These are phyloP conservation scores for Glyptemys insculpta DNA, from an alignment of 2,797 vertebrate species.

Conservation along the genomic window DNA sequence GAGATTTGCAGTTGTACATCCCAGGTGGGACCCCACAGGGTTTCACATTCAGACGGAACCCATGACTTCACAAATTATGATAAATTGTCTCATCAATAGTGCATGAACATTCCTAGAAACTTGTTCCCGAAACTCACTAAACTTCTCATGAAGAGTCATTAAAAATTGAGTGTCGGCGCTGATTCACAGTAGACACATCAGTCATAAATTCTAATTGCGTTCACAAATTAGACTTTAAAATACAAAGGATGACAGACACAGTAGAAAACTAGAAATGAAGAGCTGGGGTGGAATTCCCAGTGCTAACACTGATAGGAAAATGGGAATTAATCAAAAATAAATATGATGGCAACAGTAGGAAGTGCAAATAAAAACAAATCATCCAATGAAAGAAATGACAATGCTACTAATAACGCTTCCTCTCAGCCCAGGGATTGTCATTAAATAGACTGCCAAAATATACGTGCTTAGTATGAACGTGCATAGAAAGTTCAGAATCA, in stretches of 20 bases:
- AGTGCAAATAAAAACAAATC: conserved; percentile 21
- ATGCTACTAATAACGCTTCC: neutral
- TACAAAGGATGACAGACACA: neutral
- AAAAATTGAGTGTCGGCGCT: neutral
- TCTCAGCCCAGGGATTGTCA: neutral
- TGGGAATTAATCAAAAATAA: conserved; percentile 9
- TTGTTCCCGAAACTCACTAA: neutral
- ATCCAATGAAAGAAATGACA: neutral
- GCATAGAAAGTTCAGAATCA: neutral
- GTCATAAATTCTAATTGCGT: neutral
- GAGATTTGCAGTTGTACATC: neutral
- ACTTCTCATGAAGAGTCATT: neutral
- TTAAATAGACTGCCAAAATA: fast-evolving
- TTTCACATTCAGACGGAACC: neutral
- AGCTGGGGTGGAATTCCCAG: neutral
- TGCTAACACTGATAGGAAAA: neutral
- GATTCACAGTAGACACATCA: neutral
- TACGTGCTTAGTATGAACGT: neutral
- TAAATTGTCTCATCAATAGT: neutral
- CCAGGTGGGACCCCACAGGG: neutral
- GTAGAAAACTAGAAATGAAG: conserved; percentile 13
- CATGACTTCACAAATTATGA: neutral
- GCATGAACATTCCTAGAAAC: neutral
- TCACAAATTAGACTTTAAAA: neutral
- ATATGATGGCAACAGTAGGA: neutral